Base-by-base conservation (phyloP, 2,797 vertebrate species). In the Nannoperca australis region DNA sequence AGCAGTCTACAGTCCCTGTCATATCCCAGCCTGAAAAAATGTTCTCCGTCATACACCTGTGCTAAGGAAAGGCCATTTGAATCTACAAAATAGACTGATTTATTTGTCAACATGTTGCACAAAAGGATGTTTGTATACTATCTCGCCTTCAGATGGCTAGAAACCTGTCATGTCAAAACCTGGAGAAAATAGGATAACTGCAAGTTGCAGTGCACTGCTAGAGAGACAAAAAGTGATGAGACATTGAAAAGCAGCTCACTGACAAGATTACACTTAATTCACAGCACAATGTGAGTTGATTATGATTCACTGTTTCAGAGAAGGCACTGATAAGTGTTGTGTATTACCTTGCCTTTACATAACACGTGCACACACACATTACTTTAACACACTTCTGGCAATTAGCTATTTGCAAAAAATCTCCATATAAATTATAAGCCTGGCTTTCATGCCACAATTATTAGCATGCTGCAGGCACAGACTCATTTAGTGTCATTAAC, bases 401-500 rank as follows among this genome's bases (percentile, higher is more conserved):
- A 74, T 84, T 82, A 86, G 53, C 34, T 44, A 22, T 45, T 73
- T 53, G 45, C 60, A 53, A 55, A 76, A 79, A 71, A 84, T 44
- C 67, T 76, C 65, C 63, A 77, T 72, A 70, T 78, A 72, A 88
- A 88, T 84, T 30, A 86, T 66, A 78, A 81, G 68, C 78, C 49
- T 50, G 60, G 60, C 66, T 91, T 89, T 86, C 62, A 85, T 75
- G 76, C 53, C 77, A 32, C 77, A 77, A 62, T 89, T 87, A 92
- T 92, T 91, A 93, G 80, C 85, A 85, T 77, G 88, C 91, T 86
- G 86, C 80, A 76, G 84, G 84, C 91, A 59, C 81, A 79, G 83
- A 85, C 89, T 91, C 88, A 91, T 93, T 93, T 88, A 85, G 88
- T 64, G 82, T 93, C 86, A 93, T 93, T 92, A 93, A 90, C 87